Conservation (phyloP, 2,888 invertebrate species). For the Hirudinaria manillensis region DNA sequence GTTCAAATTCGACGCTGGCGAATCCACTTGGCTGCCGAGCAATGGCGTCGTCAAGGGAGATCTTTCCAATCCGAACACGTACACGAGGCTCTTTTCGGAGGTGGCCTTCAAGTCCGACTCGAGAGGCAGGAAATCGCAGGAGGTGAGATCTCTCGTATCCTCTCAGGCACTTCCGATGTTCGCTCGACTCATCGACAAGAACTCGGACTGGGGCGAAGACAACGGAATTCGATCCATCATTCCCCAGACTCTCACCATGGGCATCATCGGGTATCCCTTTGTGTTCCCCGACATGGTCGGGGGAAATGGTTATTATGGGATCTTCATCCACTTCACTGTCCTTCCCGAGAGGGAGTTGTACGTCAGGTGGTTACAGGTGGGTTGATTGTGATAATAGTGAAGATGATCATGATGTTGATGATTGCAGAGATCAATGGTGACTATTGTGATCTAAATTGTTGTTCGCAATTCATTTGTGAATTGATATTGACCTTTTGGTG, state of each 20-base stretch:
- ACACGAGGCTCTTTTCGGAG: conserved; percentile 39
- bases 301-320: conserved; percentile 24
- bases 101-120: conserved; percentile 39
- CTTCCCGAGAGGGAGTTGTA: conserved; percentile 57
- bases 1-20: conserved; percentile 75
- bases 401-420: too few relatives aligned
- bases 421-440: too few relatives aligned
- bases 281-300: conserved; percentile 89
- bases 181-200: conserved; percentile 68
- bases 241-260: conserved; percentile 65
- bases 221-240: conserved; percentile 73
- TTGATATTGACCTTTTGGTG: too few relatives aligned
- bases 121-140: conserved; percentile 60
- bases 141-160: conserved; percentile 75
- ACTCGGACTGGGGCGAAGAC: conserved; percentile 65
- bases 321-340: neutral
- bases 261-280: conserved; percentile 79
- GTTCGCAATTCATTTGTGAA: too few relatives aligned
- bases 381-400: neutral
- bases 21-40: conserved; percentile 43
- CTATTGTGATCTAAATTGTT: too few relatives aligned
- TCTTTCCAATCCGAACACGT: conserved; percentile 41
- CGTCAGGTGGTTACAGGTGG: conserved; percentile 76
- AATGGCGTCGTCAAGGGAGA: conserved; percentile 37
- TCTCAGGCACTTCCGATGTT: conserved; percentile 80